These are phyloP conservation scores for Trichosurus vulpecula DNA, from an alignment of 2,797 vertebrate genomes.

Conservation along the genomic window DNA sequence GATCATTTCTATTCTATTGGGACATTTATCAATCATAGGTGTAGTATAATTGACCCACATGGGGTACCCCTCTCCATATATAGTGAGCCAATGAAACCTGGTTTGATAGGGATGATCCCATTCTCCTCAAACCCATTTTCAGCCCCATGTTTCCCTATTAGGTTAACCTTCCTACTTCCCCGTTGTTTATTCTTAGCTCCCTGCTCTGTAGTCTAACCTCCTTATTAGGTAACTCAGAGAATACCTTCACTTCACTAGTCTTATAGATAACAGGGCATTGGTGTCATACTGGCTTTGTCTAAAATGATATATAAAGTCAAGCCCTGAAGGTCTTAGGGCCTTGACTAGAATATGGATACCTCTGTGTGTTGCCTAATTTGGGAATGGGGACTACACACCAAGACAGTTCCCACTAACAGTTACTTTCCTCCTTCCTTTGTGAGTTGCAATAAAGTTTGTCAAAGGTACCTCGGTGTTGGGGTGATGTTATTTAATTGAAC, in stretches of 20 bases:
- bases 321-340: background rate
- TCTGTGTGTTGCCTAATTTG: background rate
- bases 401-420: background rate
- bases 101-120: background rate
- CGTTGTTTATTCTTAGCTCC: background rate
- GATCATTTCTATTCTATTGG: background rate
- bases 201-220: background rate
- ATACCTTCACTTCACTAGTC: background rate
- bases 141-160: background rate
- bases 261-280: background rate
- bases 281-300: background rate
- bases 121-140: background rate
- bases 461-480: background rate
- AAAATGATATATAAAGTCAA: background rate
- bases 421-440: background rate
- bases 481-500: background rate
- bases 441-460: background rate
- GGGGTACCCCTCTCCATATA: background rate
- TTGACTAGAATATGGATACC: background rate
- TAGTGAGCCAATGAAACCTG: background rate
- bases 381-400: background rate
- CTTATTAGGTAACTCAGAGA: background rate
- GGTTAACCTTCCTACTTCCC: background rate
- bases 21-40: background rate
- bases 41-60: background rate